Evolutionary conservation across 2,797 vertebrate genomes (phyloP), one percentile per base, ranked within the genome.

Genomic region (Cryptoblepharus egeriae): DNA sequence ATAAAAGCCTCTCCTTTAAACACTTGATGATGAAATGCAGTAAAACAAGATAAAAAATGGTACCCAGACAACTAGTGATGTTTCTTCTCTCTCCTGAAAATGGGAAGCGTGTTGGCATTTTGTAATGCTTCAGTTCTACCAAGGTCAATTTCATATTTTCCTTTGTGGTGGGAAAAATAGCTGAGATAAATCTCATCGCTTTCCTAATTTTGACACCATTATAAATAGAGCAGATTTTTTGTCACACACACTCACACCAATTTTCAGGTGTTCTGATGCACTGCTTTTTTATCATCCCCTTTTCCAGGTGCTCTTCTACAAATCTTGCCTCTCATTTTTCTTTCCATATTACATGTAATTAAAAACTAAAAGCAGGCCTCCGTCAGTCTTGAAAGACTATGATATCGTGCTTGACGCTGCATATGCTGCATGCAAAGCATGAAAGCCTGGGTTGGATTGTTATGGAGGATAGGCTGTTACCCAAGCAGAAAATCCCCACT

Each of bases 1-100:
- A 92, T 93, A 94, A 96, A 96, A 95, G 74, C 90, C 87, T 95
- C 37, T 94, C 39, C 64, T 77, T 94, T 91, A 88, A 93, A 88
- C 26, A 85, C 37, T 85, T 18, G 52, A 26, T 84, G 79, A 89
- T 85, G 72, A 92, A 93, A 88, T 81, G 70, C 22, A 88, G 80
- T 80, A 83, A 93, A 93, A 83, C 3, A 88, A 90, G 90, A 92
- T 78, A 81, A 92, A 90, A 91, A 93, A 83, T 69, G 2, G 6
- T 67, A 73, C 20, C 60, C 5, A 60, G 58, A 77, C 8, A 83
- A 65, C 28, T 10, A 73, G 8, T 26, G 28, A 80, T 79, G 24
- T 87, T 92, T 88, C 70, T 88, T 88, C n/a, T 18, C 73, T 82
- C 77, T 5, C 49, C 22, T 45, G 18, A 84, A 70, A 11, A 80